These are phyloP conservation scores for Silurus lanzhouensis DNA, from an alignment of 2,797 vertebrate genomes.

Conservation along the genomic window DNA sequence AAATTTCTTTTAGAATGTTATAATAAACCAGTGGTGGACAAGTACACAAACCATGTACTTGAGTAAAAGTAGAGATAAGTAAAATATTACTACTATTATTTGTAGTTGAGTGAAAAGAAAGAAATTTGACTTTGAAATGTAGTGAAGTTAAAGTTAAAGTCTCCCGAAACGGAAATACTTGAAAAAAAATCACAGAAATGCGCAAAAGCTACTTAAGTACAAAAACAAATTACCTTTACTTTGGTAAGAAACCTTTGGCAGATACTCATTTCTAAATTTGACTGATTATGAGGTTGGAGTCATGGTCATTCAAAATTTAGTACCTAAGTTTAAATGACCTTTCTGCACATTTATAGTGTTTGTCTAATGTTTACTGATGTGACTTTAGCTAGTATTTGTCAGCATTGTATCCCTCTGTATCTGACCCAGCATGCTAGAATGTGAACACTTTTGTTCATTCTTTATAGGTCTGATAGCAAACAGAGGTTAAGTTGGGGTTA, in stretches of 20 bases:
- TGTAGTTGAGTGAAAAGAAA: too few relatives aligned
- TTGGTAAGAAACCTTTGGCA: background rate
- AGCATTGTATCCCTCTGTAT: background rate
- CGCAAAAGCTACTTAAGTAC: too few relatives aligned
- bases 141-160: too few relatives aligned
- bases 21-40: background rate
- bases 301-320: background rate
- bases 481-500: slow-evolving; percentile 36
- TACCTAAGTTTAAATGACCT: slow-evolving; percentile 5
- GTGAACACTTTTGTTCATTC: background rate
- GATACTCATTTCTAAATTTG: background rate
- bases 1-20: background rate
- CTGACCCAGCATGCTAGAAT: background rate
- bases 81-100: too few relatives aligned
- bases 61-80: too few relatives aligned
- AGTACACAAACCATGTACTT: too few relatives aligned
- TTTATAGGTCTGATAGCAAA: background rate
- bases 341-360: background rate
- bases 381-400: background rate
- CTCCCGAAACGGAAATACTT: too few relatives aligned
- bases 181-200: too few relatives aligned
- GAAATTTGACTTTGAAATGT: too few relatives aligned
- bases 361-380: background rate
- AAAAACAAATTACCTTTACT: too few relatives aligned
- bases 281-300: background rate